A percentile compares a stretch with the other conserved stretches of the same genome.
phyloP scores from a whole-genome alignment of 2,113 vertebrate genomes.

The Myotis brandtii region DNA sequence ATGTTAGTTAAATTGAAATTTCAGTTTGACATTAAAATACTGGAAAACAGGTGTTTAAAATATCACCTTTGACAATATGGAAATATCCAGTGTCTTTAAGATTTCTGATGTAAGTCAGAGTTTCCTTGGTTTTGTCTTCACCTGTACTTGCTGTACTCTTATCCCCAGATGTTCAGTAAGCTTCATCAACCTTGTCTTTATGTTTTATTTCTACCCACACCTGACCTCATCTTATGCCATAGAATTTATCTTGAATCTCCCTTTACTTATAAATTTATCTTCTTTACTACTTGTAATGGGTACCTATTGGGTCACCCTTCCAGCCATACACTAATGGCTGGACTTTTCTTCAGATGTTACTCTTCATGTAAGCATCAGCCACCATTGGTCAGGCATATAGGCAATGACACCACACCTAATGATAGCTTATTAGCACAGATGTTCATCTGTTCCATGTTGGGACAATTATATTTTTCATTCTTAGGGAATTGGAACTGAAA shows the following conservation, averaged over 20 bases:
- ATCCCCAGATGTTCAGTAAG: neutral
- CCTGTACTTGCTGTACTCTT: neutral
- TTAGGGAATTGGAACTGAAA: neutral
- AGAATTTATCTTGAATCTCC: neutral
- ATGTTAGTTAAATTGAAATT: conserved; percentile 10
- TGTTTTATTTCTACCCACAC: too few species aligned
- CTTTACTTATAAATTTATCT: neutral
- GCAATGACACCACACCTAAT: neutral
- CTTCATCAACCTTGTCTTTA: neutral
- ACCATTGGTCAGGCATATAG: neutral
- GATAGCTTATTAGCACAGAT: neutral
- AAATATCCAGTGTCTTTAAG: neutral
- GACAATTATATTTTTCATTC: neutral
- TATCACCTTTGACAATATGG: neutral
- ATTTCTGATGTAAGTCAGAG: neutral
- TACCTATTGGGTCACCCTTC: neutral
- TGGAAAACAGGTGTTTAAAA: neutral
- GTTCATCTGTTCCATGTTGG: neutral
- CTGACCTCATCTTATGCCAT: neutral
- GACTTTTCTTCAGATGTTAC: neutral
- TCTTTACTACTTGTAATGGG: neutral
- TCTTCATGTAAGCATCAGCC: neutral
- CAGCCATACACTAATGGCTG: neutral
- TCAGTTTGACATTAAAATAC: neutral
- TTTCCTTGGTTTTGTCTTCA: neutral